These are phyloP conservation scores for Dolichoris vasculosae DNA, from an alignment of 1,140 invertebrate genomes.

Conservation along the genomic window DNA sequence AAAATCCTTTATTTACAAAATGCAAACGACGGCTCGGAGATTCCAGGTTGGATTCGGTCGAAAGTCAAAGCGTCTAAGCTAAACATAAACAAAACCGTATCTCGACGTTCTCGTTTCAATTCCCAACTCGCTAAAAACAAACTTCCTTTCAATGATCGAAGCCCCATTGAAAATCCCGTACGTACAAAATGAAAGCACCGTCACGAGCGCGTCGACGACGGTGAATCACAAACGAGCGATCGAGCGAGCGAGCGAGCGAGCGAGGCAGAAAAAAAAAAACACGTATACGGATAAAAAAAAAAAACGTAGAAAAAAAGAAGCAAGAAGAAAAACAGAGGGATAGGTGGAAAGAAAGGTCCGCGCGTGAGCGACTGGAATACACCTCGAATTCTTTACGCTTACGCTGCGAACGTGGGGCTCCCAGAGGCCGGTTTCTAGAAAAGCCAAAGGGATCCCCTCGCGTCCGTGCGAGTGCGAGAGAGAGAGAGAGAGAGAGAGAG, in stretches of 20 bases:
- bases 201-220: not conserved
- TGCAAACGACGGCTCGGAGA: too few species aligned
- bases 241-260: too few species aligned
- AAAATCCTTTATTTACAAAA: too few species aligned
- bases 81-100: not conserved
- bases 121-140: constrained; percentile 5
- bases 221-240: not conserved
- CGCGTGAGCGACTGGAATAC: not conserved
- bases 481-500: too few species aligned
- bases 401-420: not conserved
- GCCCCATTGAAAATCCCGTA: not conserved
- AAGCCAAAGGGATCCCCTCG: not conserved
- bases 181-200: not conserved
- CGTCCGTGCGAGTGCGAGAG: not conserved
- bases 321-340: not conserved
- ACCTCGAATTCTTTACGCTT: constrained; percentile 23
- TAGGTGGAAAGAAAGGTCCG: not conserved
- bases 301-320: not conserved
- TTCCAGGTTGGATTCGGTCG: too few species aligned
- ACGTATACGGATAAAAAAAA: not conserved
- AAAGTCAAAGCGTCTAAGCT: too few species aligned
- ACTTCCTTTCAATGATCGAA: constrained; percentile 9
- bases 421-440: constrained; percentile 7
- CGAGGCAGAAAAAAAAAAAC: too few species aligned
- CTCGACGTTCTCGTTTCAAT: not conserved